Evolutionary conservation across 2,888 invertebrate genomes (phyloP), one percentile per base, ranked within the genome.

Genomic region (Deilephila elpenor): DNA sequence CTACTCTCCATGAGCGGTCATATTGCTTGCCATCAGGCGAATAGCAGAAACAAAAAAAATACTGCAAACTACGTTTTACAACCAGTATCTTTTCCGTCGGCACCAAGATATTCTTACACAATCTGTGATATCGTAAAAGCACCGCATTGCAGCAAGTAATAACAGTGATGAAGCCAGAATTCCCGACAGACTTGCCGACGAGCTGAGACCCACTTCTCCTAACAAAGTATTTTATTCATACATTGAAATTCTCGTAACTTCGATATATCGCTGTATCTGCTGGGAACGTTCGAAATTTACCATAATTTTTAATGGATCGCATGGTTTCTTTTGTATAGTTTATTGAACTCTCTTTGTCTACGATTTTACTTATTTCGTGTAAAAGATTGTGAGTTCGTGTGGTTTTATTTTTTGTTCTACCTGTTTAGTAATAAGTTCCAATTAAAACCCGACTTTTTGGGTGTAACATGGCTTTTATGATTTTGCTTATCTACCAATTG

Each of bases 171-270:
- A 56, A 56, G 56, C 56, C 17, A 8, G 67, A 51, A 67, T 51
- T 20, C 51, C 37, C 67, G 44, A 17, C 17, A 44, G 67, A 51
- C 67, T 51, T 19, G 32, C 64, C n/a, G 37, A 64, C 51, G 51
- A 67, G 44, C 44, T 67, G 51, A 67, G 25, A 67, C 29, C 44
- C 20, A 56, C 56, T 56, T 67, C 44, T 20, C 17, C 8, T 25
- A 37, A 56, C 56, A 56, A 62, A 62, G 62, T 62, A 67, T 67
- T 67, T 67, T 51, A 67, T 67, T 67, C 51, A 67, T 67, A 67
- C 51, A 51, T 51, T 67, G 67, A 67, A 67, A 67, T 67, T 44
- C 51, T 67, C 25, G 67, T 64, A 20, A 64, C 44, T 25, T 37
- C 1, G 44, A 51, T 8, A 32, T 60, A 60, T 17, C 60, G 56